A percentile compares a stretch with the other conserved stretches of the same genome.
phyloP scores from a whole-genome alignment of 2,888 invertebrate species.

The Stomorhina lunata region DNA sequence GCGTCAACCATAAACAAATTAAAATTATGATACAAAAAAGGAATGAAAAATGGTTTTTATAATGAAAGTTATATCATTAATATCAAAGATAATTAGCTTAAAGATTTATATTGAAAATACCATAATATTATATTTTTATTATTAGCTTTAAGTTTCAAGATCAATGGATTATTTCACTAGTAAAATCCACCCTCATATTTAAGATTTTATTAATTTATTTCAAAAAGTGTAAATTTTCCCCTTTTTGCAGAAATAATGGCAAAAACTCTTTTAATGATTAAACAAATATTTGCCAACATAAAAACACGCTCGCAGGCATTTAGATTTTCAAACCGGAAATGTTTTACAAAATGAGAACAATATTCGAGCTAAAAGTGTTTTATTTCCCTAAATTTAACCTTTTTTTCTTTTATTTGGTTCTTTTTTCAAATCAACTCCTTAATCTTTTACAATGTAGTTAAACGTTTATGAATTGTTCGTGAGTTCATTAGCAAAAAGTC shows the following conservation, averaged over 20 bases:
- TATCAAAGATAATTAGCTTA: neutral
- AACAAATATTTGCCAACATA: conserved; percentile 24
- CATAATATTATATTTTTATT: neutral
- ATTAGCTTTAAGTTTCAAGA: neutral
- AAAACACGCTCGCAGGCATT: neutral
- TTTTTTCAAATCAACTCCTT: neutral
- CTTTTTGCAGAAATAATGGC: neutral
- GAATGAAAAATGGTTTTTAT: too few species aligned
- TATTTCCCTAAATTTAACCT: neutral
- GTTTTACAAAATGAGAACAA: conserved; percentile 1
- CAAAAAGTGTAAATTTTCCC: neutral
- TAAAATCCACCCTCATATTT: neutral
- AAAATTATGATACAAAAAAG: too few species aligned
- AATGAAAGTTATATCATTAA: neutral
- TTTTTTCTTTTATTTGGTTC: neutral
- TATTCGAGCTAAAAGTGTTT: conserved; percentile 4
- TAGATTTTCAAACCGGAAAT: conserved; percentile 23
- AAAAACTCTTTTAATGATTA: conserved; percentile 13
- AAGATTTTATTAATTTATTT: neutral
- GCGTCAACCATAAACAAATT: too few species aligned
- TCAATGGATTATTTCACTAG: neutral
- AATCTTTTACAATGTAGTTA: neutral
- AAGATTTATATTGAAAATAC: neutral
- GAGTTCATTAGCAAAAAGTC: conserved; percentile 30
- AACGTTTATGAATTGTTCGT: neutral